phyloP scores from a whole-genome alignment of 1,140 invertebrate species.

The Luehdorfia chinensis region DNA sequence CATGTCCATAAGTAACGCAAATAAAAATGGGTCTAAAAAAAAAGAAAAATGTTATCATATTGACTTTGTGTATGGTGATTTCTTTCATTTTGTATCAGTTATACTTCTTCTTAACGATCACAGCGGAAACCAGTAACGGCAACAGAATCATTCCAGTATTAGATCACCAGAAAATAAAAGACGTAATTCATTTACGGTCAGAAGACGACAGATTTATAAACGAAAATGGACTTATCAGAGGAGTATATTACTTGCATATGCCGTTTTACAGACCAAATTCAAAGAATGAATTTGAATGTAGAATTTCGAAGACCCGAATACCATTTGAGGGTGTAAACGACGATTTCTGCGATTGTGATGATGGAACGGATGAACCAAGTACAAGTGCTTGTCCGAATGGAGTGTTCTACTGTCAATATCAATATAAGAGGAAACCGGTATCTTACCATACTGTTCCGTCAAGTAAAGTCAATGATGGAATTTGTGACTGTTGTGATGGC shows the following conservation, averaged over 20 bases:
- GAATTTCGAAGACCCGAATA: constrained; percentile 43
- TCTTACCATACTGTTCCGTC: constrained; percentile 68
- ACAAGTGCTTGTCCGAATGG: constrained; percentile 92
- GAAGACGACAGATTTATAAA: constrained; percentile 60
- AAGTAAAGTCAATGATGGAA: constrained; percentile 92
- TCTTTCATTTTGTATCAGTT: constrained; percentile 63
- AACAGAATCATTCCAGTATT: constrained; percentile 39
- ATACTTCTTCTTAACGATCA: constrained; percentile 61
- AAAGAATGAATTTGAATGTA: constrained; percentile 56
- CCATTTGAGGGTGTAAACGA: constrained; percentile 88
- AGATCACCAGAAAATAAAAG: constrained; percentile 35
- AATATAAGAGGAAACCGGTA: constrained; percentile 66
- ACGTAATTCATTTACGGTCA: constrained; percentile 39
- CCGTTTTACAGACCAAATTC: constrained; percentile 48
- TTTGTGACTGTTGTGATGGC: constrained; percentile 95
- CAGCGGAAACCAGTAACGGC: constrained; percentile 34
- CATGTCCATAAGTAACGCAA: constrained; percentile 5
- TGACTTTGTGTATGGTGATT: constrained; percentile 44
- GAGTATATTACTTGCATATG: constrained; percentile 48
- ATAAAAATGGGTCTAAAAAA: constrained; percentile 53
- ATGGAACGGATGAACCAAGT: constrained; percentile 94
- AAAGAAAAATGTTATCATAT: constrained; percentile 57
- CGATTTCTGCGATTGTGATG: constrained; percentile 95
- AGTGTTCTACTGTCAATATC: constrained; percentile 86
- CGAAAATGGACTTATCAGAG: constrained; percentile 53